These are phyloP conservation scores for Drosophila pruinosa DNA, from an alignment of 1,140 invertebrate genomes.

Conservation along the genomic window DNA sequence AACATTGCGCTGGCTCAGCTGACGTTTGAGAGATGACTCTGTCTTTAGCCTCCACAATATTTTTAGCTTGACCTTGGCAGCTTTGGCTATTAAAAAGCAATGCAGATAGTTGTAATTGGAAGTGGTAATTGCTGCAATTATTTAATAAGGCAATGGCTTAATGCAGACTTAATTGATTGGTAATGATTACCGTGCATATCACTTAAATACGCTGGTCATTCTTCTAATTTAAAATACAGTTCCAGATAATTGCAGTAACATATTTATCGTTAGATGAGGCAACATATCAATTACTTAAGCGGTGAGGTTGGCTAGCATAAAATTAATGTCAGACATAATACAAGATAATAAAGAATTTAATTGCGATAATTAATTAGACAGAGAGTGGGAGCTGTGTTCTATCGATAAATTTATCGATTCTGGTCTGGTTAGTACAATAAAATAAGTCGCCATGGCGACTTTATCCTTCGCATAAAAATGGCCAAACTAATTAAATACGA, in stretches of 20 bases:
- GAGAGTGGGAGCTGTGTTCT: not conserved
- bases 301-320: not conserved
- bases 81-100: not conserved
- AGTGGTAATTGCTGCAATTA: not conserved
- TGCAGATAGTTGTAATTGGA: not conserved
- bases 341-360: not conserved
- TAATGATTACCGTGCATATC: not conserved
- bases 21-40: constrained; percentile 42
- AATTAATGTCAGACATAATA: not conserved
- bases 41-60: constrained; percentile 58
- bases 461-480: constrained; percentile 55
- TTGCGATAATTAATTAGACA: not conserved
- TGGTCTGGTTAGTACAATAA: not conserved
- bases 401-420: constrained; percentile 56
- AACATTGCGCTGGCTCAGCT: not conserved
- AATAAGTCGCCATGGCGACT: not conserved
- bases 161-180: not conserved
- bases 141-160: not conserved
- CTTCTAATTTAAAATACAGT: no score
- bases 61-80: constrained; percentile 42
- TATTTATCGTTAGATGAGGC: no score
- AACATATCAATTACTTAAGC: not conserved
- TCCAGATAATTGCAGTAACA: no score
- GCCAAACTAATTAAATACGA: constrained; percentile 69
- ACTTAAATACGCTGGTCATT: not conserved